phyloP scores from a whole-genome alignment of 2,888 invertebrate species.

The Xanthorhoe designata region DNA sequence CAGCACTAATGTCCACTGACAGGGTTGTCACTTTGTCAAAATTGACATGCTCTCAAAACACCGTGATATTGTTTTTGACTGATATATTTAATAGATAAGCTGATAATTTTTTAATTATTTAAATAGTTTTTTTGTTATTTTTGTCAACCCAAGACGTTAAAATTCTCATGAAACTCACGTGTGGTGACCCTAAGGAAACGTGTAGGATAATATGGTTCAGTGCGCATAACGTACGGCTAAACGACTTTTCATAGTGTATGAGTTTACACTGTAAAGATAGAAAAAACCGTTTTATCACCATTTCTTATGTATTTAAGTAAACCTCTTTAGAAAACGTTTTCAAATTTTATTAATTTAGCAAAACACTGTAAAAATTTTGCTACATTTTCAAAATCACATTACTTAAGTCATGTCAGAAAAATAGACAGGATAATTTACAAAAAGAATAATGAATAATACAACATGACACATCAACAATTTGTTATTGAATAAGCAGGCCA shows the following conservation, averaged over 20 bases:
- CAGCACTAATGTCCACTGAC: constrained; percentile 63
- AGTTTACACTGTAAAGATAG: constrained; percentile 30
- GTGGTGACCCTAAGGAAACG: constrained; percentile 67
- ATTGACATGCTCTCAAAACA: neutral
- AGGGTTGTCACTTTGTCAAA: constrained; percentile 38
- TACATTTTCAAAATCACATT: too few relatives aligned
- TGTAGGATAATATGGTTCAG: constrained; percentile 75
- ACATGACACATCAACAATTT: too few relatives aligned
- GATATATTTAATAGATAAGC: neutral
- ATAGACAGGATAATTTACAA: too few relatives aligned
- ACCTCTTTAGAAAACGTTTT: neutral
- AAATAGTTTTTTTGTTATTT: neutral
- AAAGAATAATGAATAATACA: too few relatives aligned
- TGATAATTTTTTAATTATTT: neutral
- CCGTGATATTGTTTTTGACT: neutral
- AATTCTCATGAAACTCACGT: constrained; percentile 73
- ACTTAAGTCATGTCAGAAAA: too few relatives aligned
- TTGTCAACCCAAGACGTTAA: constrained; percentile 54
- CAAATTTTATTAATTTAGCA: too few relatives aligned
- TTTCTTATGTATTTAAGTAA: neutral
- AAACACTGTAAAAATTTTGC: too few relatives aligned
- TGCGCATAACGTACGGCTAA: constrained; percentile 69
- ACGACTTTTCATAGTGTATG: constrained; percentile 37
- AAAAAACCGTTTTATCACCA: constrained; percentile 18
- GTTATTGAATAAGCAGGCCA: neutral